These are phyloP conservation scores for Sebastes steindachneri DNA, from an alignment of 2,797 vertebrate species.

Conservation along the genomic window DNA sequence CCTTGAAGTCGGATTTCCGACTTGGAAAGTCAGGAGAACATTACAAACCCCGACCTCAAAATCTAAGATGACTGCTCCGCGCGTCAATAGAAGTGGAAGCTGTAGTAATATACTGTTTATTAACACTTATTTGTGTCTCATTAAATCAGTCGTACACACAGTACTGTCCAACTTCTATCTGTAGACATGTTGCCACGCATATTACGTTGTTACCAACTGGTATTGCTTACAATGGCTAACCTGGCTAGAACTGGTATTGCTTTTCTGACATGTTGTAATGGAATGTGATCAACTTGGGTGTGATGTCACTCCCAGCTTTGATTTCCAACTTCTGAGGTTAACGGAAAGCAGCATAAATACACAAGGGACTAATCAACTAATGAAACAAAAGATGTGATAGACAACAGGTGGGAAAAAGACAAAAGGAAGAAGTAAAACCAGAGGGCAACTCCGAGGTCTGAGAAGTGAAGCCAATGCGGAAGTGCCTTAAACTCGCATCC, in stretches of 20 bases:
- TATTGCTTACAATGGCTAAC: background rate
- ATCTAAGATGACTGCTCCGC: background rate
- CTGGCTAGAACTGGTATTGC: background rate
- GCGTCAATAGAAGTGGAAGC: background rate
- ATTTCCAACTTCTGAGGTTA: background rate
- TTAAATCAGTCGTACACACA: background rate
- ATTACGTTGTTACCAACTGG: background rate
- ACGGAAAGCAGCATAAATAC: background rate
- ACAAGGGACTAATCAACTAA: background rate
- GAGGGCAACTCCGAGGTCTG: too few species aligned
- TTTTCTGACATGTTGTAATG: background rate
- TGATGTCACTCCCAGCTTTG: background rate
- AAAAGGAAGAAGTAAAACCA: background rate
- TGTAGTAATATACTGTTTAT: background rate
- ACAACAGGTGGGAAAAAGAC: background rate
- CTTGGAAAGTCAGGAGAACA: background rate
- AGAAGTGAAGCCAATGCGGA: too few species aligned
- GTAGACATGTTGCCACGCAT: background rate
- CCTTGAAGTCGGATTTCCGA: background rate
- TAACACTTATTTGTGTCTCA: background rate
- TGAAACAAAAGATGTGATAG: background rate
- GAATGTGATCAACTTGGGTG: background rate
- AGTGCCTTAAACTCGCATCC: too few species aligned
- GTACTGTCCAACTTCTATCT: background rate
- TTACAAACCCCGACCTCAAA: background rate